phyloP scores from a whole-genome alignment of 2,888 invertebrate species.

The Coenonympha glycerion region DNA sequence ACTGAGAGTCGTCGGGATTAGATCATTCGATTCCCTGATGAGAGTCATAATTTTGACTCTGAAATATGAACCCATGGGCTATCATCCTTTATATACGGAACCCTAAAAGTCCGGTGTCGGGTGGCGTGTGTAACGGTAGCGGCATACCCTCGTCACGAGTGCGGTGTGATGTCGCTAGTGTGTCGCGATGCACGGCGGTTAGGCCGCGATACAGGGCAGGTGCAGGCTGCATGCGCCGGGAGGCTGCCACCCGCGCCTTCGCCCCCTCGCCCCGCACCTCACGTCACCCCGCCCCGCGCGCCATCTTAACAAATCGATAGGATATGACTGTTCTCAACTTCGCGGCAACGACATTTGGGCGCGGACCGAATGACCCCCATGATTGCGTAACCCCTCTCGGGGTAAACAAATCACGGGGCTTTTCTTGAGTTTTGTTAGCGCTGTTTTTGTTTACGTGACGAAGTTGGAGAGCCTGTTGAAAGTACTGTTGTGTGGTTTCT shows the following conservation, averaged over 20 bases:
- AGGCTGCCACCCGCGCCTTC: conserved; percentile 56
- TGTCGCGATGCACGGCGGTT: conserved; percentile 54
- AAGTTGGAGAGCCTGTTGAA: background rate
- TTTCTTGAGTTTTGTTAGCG: background rate
- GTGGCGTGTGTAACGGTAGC: background rate
- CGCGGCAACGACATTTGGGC: conserved; percentile 72
- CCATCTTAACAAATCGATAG: conserved; percentile 78
- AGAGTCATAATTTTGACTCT: no score
- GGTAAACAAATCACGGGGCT: conserved; percentile 36
- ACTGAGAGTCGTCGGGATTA: no score
- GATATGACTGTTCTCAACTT: conserved; percentile 76
- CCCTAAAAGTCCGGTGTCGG: no score
- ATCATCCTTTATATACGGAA: no score
- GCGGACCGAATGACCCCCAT: conserved; percentile 69
- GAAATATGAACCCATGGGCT: no score
- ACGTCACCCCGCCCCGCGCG: conserved; percentile 43
- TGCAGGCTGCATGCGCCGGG: conserved; percentile 71
- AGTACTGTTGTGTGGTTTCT: background rate
- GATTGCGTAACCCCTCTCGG: conserved; percentile 49
- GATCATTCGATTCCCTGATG: no score
- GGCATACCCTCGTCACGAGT: conserved; percentile 10
- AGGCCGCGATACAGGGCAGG: conserved; percentile 52
- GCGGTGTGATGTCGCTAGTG: conserved; percentile 32
- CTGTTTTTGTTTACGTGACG: background rate
- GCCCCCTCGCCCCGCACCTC: conserved; percentile 40